phyloP scores from a whole-genome alignment of 2,888 invertebrate genomes.

The Lepidocyrtoides sp. region DNA sequence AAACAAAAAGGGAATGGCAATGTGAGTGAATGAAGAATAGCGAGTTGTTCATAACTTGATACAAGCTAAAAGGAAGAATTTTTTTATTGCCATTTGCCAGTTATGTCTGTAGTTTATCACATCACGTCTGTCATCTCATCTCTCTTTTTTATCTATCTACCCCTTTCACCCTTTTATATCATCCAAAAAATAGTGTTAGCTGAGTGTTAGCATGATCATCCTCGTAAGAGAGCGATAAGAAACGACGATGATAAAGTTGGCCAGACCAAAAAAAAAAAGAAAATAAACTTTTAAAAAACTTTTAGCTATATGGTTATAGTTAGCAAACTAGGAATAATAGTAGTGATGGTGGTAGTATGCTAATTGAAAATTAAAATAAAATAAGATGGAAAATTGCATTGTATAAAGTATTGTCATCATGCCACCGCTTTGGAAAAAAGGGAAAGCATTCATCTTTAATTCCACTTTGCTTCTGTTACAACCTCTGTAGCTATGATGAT shows the following conservation, averaged over 20 bases:
- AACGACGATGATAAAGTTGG: conserved; percentile 39
- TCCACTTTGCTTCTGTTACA: conserved; percentile 19
- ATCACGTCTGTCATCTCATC: conserved; percentile 62
- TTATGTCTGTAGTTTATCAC: conserved; percentile 40
- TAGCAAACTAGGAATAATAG: not conserved
- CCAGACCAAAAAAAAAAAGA: conserved; percentile 7
- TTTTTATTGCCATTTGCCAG: conserved; percentile 49
- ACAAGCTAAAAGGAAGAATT: conserved; percentile 23
- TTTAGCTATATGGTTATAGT: no score
- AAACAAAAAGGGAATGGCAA: conserved; percentile 5
- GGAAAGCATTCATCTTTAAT: conserved; percentile 63
- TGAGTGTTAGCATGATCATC: conserved; percentile 70
- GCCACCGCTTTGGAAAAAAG: conserved; percentile 66
- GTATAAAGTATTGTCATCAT: conserved; percentile 1
- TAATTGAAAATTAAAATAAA: conserved; percentile 74
- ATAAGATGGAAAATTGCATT: conserved; percentile 66
- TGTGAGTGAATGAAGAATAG: conserved; percentile 9
- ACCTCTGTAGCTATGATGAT: not conserved
- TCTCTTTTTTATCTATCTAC: conserved; percentile 31
- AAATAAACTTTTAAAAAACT: no score
- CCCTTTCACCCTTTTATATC: conserved; percentile 71
- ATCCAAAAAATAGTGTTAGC: conserved; percentile 64
- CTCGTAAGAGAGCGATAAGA: not conserved
- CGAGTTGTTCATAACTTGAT: not conserved
- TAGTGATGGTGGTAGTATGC: conserved; percentile 58